Evolutionary conservation across 2,888 invertebrate species (phyloP).

Genomic region (Harpalus rubripes): DNA sequence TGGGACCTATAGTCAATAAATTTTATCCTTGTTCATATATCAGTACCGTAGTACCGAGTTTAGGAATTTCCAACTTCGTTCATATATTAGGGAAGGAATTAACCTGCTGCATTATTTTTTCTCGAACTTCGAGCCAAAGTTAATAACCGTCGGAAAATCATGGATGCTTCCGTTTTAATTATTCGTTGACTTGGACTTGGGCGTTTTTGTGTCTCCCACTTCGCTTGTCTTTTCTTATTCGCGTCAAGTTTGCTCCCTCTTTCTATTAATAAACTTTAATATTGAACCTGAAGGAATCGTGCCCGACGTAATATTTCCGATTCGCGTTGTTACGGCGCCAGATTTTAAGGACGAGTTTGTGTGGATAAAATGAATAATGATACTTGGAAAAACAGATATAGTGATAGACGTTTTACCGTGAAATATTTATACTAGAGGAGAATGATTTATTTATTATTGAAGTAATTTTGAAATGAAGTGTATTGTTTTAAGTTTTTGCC

Average conservation of each 20-base stretch:
- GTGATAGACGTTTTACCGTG: constrained; percentile 34
- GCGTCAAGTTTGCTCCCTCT: constrained; percentile 41
- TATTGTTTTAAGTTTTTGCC: constrained; percentile 40
- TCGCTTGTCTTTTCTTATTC: constrained; percentile 23
- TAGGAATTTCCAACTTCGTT: background rate
- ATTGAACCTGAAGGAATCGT: constrained; percentile 44
- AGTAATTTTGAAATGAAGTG: constrained; percentile 43
- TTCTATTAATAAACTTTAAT: constrained; percentile 58
- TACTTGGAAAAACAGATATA: constrained; percentile 29
- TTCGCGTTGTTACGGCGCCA: background rate
- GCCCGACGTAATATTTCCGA: background rate
- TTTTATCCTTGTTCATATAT: no score
- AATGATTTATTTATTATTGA: constrained; percentile 43
- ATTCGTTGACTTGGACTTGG: constrained; percentile 27
- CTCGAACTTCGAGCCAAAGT: constrained; percentile 18
- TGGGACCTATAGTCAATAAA: no score
- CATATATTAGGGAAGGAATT: background rate
- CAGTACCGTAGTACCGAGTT: background rate
- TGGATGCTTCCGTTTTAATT: constrained; percentile 47
- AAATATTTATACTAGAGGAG: constrained; percentile 20
- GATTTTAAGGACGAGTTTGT: background rate
- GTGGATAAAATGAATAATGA: constrained; percentile 27
- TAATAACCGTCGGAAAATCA: constrained; percentile 34
- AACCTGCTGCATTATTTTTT: constrained; percentile 23
- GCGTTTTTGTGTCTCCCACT: constrained; percentile 3